Base-by-base conservation (phyloP, 92 coral and sea anemone species). In the Paramuricea clavata region DNA sequence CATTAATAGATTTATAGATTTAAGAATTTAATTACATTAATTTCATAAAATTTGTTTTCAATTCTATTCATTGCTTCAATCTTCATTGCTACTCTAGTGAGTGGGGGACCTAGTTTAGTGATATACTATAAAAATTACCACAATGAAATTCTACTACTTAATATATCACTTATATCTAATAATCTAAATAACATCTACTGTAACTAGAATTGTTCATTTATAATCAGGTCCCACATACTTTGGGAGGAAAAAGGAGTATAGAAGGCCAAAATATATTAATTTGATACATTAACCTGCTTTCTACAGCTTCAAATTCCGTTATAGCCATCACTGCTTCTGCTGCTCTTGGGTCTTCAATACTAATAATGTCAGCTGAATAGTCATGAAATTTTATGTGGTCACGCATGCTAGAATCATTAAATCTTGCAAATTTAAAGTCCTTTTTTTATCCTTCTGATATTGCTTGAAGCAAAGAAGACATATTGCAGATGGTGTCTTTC, bases 321-420 rank as follows among this genome's bases (percentile, higher is more conserved):
- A 73, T 2, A 73, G 17, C 54, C 17, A 19, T 22, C 81, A 50
- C 32, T 47, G 81, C 81, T 49, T 75, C 81, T 47, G 65, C 81
- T 75, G 81, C 81, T n/a, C 81, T 47, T 75, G 81, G 81, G 81
- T 75, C 65, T 49, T 75, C 81, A 75, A 19, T 16, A 44, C 81
- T 75, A 4, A 75, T 32, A 75, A 75, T 47, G n/a, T 75, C 54
- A 22, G 25, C 65, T 43, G 81, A 35, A 47, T 33, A 75, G 62
- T 44, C 27, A 28, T 75, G 81, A 41, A 75, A 28, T 31, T 50
- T 75, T 64, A 35, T 43, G 65, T 75, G 81, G 27, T 75, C 81
- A 19, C 8, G 15, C 54, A 75, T 34, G 27, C 64, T 47, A 44
- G 81, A 75, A 5, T 23, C 56, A 75, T 75, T 75, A 49, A 47